These are phyloP conservation scores for Eristalis pertinax DNA, from an alignment of 2,888 invertebrate species.

Conservation along the genomic window DNA sequence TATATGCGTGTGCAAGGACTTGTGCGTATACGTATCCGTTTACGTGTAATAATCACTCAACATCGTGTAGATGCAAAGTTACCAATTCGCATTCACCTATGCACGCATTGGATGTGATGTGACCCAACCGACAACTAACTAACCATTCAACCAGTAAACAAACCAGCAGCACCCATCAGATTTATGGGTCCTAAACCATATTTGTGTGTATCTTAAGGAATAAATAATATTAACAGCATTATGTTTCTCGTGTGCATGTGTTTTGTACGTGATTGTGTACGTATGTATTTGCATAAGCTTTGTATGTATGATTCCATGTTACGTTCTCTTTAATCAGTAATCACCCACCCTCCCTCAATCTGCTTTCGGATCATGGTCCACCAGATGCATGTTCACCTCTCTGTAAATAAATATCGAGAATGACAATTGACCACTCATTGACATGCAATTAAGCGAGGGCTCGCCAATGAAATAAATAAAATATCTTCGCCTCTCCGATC, in stretches of 20 bases:
- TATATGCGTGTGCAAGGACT: not conserved
- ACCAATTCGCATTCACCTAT: not conserved
- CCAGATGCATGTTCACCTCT: constrained; percentile 23
- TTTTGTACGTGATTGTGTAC: constrained; percentile 25
- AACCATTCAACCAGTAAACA: constrained; percentile 70
- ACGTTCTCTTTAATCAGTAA: constrained; percentile 9
- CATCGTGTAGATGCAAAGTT: constrained; percentile 20
- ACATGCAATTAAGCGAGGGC: constrained; percentile 35
- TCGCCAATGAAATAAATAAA: constrained; percentile 1
- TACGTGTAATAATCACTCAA: constrained; percentile 59
- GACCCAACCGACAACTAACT: constrained; percentile 53
- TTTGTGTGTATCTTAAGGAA: constrained; percentile 72
- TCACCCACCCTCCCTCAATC: not conserved
- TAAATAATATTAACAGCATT: constrained; percentile 67
- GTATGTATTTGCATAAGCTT: constrained; percentile 27
- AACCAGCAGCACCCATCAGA: constrained; percentile 69
- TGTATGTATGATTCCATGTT: constrained; percentile 39
- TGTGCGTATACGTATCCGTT: not conserved
- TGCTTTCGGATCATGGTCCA: constrained; percentile 8
- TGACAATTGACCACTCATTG: constrained; percentile 16
- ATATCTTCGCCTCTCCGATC: not conserved
- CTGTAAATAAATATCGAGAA: constrained; percentile 52
- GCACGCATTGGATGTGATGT: constrained; percentile 29
- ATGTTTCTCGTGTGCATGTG: constrained; percentile 14
- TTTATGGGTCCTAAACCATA: constrained; percentile 68